Base-by-base conservation (phyloP, 1,140 invertebrate species). In the Antheraea pernyi region DNA sequence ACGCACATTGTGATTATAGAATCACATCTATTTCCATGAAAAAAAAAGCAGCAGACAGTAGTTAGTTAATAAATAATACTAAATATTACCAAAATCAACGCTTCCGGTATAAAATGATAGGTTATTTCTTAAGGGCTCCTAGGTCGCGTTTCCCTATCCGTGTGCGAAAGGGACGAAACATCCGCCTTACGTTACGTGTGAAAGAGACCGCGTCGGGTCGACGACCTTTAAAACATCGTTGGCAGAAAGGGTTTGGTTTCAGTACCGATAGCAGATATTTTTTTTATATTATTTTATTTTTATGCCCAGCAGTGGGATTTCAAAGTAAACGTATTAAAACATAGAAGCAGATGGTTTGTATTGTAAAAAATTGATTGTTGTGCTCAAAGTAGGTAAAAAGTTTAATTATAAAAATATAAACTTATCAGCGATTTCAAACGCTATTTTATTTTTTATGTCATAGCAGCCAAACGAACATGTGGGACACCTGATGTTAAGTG, bases 211-310 rank as follows among this genome's bases (percentile, higher is more conserved):
- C 74, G 65, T 75, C 82, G 83, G 89, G 89, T 83, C 88, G 88
- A 91, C 82, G 89, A 91, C 89, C 89, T 91, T 84, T 91, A 89
- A 89, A 91, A 91, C 89, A 91, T 91, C 89, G 89, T 80, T 80
- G 81, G 84, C 84, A 88, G 82, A 84, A 83, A 89, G 89, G 89
- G 89, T 89, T 89, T 86, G 86, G 88, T 85, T 91, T 85, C 80
- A 79, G 86, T 89, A 91, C 59, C 65, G 89, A 75, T 73, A 72
- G 80, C 83, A 89, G 73, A 86, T 64, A 67, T 16, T 68, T 68
- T 62, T 65, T 37, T 58, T 36, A 36, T 18, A 46, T 53, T 63
- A 46, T 69, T 42, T 13, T 13, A 58, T 7, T 19, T 13, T 60
- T 19, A 60, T 60, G 4, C 59, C 59, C 59, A 59, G 16, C 19